Percentiles rank a stretch among this genome's conserved stretches.
These are phyloP conservation scores for Vannuccia rotundouncinata DNA, from an alignment of 2,888 invertebrate species.

Conservation along the genomic window DNA sequence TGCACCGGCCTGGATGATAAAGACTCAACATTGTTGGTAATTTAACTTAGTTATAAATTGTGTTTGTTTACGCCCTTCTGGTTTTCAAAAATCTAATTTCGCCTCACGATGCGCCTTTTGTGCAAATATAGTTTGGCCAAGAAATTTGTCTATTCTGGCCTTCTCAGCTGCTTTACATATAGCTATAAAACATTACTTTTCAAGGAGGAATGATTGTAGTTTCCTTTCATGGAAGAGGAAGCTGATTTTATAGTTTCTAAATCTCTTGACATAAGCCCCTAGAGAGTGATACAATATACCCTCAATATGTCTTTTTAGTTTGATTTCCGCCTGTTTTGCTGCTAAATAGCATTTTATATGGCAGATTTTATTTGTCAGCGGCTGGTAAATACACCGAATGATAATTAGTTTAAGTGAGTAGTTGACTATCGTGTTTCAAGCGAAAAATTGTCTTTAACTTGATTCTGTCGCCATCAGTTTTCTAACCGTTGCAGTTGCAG, in stretches of 20 bases:
- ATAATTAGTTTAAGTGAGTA: slow-evolving; percentile 17
- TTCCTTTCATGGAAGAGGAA: no score
- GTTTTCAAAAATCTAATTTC: neutral
- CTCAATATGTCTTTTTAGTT: no score
- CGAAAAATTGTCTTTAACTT: no score
- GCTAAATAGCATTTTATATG: no score
- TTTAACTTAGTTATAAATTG: neutral
- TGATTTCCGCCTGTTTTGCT: no score
- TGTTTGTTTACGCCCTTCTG: neutral
- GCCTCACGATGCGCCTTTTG: neutral
- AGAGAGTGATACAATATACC: slow-evolving; percentile 19
- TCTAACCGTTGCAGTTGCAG: no score
- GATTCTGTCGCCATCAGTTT: no score
- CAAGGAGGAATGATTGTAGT: no score
- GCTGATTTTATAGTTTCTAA: neutral
- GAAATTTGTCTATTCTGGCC: neutral
- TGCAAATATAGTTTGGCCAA: neutral
- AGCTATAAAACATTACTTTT: no score
- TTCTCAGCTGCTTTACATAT: neutral
- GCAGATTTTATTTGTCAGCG: neutral
- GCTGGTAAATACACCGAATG: neutral
- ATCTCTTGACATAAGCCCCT: neutral
- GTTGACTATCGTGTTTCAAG: neutral
- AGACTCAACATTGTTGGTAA: neutral
- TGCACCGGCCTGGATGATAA: neutral